Percentiles rank a stretch among this genome's conserved stretches.
Conservation (phyloP, 2,113 vertebrate species). For the Cryptomyrus ogoouensis region DNA sequence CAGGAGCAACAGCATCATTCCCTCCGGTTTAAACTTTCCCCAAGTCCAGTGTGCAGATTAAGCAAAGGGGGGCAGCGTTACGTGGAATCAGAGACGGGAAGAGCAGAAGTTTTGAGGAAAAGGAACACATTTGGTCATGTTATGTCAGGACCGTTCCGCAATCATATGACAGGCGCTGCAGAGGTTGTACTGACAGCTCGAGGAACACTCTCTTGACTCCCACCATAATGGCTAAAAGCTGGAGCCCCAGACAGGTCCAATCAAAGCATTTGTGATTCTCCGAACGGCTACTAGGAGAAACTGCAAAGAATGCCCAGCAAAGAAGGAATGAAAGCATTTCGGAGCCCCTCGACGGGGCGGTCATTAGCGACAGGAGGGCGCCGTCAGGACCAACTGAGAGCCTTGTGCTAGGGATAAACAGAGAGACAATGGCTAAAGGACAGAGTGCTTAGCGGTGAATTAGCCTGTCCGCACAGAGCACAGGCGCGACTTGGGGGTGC, state of each 20-base stretch:
- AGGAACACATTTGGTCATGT: not conserved
- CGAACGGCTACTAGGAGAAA: not conserved
- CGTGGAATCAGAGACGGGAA: not conserved
- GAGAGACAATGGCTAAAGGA: not conserved
- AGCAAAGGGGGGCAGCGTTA: not conserved
- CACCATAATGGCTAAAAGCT: not conserved
- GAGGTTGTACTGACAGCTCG: not conserved
- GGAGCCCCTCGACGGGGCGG: not conserved
- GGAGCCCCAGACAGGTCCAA: not conserved
- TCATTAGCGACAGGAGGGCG: not conserved
- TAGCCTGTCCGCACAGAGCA: not conserved
- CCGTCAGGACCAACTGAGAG: not conserved
- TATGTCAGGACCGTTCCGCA: not conserved
- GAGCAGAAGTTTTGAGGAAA: not conserved
- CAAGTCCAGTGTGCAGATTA: not conserved
- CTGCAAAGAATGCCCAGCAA: not conserved
- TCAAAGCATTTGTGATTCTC: not conserved
- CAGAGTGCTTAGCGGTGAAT: not conserved
- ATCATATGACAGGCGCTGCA: not conserved
- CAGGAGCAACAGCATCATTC: not conserved
- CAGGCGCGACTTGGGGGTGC: not conserved
- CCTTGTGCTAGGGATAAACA: not conserved
- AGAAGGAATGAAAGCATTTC: not conserved
- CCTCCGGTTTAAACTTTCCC: not conserved
- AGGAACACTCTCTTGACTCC: not conserved